Base-by-base conservation (phyloP, 1,140 invertebrate species). In the Macrostomum lignano region DNA sequence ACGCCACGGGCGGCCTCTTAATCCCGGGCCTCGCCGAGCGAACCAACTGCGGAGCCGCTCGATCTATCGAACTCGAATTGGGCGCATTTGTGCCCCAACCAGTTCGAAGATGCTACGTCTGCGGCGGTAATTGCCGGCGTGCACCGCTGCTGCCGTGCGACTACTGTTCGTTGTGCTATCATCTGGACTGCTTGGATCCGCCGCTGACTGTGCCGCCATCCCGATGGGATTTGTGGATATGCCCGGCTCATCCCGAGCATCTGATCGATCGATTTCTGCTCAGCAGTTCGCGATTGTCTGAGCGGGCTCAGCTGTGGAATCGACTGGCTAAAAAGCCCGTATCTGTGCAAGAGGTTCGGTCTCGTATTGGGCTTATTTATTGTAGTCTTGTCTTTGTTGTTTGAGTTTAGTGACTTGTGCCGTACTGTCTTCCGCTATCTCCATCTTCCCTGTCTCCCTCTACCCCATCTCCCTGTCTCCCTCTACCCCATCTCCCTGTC, bases 231-330 rank as follows among this genome's bases (percentile, higher is more conserved):
- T 38, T 48, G 15, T 93, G 82, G 82, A 88, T 91, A 78, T 93
- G 84, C 58, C 81, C 81, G 1, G 77, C 79, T 58, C 84, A 93
- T 60, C 69, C 75, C 2, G 76, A 91, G 59, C 73, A 79, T 46
- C 69, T 70, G 43, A 64, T 82, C 39, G 72, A 72, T n/a, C n/a
- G n/a, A n/a, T n/a, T n/a, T n/a, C n/a, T n/a, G n/a, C n/a, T n/a
- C n/a, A n/a, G n/a, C n/a, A n/a, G n/a, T n/a, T n/a, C n/a, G n/a
- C n/a, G n/a, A n/a, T n/a, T n/a, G n/a, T n/a, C n/a, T n/a, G n/a
- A n/a, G n/a, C n/a, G n/a, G n/a, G n/a, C n/a, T n/a, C n/a, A n/a
- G n/a, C n/a, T n/a, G n/a, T n/a, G n/a, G n/a, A n/a, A n/a, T n/a
- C n/a, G n/a, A n/a, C n/a, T n/a, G n/a, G n/a, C n/a, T n/a, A n/a